Evolutionary conservation across 1,140 invertebrate species (phyloP), one percentile per base, ranked within the genome.

Genomic region (Drosophila serrata): DNA sequence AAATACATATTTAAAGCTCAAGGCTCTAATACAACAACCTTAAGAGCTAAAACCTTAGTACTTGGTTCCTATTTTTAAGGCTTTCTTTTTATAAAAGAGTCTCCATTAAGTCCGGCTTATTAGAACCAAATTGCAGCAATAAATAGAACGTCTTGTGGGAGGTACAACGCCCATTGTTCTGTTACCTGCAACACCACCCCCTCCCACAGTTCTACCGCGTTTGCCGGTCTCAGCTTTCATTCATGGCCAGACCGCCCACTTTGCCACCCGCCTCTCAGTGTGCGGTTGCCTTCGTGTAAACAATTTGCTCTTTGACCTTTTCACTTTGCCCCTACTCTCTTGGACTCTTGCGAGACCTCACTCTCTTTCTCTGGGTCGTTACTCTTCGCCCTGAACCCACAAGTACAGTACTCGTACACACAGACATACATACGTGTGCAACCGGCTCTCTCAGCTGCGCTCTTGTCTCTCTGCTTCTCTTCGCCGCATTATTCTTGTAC

Each of bases 241-340:
- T 88, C 84, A 90, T 90, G 84, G 84, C 77, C 77, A 90, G 72
- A 58, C 40, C 70, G 31, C 46, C 53, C 61, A 42, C 27, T 57
- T 58, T 22, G 19, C 22, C 42, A n/a, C 33, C 48, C 35, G 13
- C 11, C 27, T 48, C 31, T 29, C 17, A 12, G 6, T 31, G 35
- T 45, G 49, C 17, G 58, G 22, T 43, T 45, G 33, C 24, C 40
- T 15, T n/a, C 74, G 78, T 85, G 84, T 87, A 88, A 87, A 88
- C 85, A 87, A 68, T 70, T 48, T 84, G 72, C 84, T 88, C 85
- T 88, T 80, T 88, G 81, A 88, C 84, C 84, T 88, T 87, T 82
- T 35, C 42, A 24, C 49, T 31, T n/a, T 53, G 15, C 53, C 53
- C 53, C 43, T 55, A 29, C 37, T 5, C 31, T 46, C 56, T 37